Base-by-base conservation (phyloP, 1,140 invertebrate species). In the Drosophila kanapiae region DNA sequence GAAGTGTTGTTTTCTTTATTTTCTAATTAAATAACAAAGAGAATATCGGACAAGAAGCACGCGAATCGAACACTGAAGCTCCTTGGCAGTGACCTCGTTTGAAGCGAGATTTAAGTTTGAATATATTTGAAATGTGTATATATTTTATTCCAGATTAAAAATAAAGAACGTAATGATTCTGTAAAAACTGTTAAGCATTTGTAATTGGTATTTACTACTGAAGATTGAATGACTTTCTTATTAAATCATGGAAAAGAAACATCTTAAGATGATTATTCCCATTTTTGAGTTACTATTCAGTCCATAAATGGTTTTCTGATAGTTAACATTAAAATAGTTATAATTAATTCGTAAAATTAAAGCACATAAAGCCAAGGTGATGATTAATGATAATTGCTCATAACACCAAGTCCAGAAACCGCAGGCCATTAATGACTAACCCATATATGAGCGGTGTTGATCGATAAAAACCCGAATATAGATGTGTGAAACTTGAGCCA, bases 21-120 rank as follows among this genome's bases (percentile, higher is more conserved):
- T 60, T 57, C 2, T 13, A 58, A 58, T 4, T 38, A 18, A 72
- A 29, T 58, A 76, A 59, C 38, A 65, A 43, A 18, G 58, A 51
- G 56, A 47, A 33, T 60, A 57, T 65, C 79, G 42, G 79, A 65
- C 54, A 62, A 58, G 3, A 38, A 45, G 51, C 59, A 75, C 58
- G 51, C 49, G 51, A 45, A 45, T 76, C 43, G 40, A 31, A 75
- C 71, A 65, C 42, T 38, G 6, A 29, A 51, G 35, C 71, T 75
- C 49, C 29, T 42, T 63, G 71, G 23, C 29, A 35, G 16, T 74
- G 57, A 29, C 47, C 65, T 31, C 10, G 27, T 35, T 40, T 18
- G 8, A 31, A 58, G 6, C 16, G 14, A 18, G 23, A 1, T 42
- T 16, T 13, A 1, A 4, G 4, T 9, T 23, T 10, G 18, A 38